Evolutionary conservation across 1,140 invertebrate species (phyloP).

Genomic region (Cyclina sinensis): DNA sequence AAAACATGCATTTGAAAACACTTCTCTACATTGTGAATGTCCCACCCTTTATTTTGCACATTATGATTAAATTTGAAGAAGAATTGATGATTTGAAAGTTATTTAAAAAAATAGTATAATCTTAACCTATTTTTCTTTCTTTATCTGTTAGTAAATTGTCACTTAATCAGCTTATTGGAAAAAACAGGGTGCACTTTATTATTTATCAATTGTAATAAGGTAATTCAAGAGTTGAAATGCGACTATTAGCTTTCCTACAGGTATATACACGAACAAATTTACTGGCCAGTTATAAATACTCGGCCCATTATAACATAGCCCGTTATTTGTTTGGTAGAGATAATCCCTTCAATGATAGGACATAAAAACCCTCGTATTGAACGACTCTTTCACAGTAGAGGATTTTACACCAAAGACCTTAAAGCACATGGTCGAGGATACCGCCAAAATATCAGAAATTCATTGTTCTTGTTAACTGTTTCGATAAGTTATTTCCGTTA

Average conservation of each 20-base stretch:
- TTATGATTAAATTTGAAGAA: too few species aligned
- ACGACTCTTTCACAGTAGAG: conserved; percentile 7
- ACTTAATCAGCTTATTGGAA: too few species aligned
- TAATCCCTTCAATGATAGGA: conserved; percentile 19
- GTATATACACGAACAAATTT: conserved; percentile 40
- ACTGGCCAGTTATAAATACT: conserved; percentile 20
- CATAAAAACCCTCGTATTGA: conserved; percentile 34
- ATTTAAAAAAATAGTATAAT: too few species aligned
- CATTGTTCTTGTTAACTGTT: conserved; percentile 15
- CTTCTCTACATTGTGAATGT: too few species aligned
- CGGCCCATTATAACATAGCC: conserved; percentile 31
- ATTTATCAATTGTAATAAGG: too few species aligned
- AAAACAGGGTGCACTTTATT: too few species aligned
- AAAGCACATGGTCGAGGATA: not conserved
- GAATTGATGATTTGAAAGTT: too few species aligned
- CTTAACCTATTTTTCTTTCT: too few species aligned
- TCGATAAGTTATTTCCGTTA: conserved; percentile 17
- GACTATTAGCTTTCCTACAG: not conserved
- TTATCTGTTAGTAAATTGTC: too few species aligned
- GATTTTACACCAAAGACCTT: not conserved
- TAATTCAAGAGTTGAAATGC: conserved; percentile 1
- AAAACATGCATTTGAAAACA: too few species aligned
- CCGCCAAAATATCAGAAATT: not conserved
- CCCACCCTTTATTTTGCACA: too few species aligned
- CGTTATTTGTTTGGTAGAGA: conserved; percentile 40